These are phyloP conservation scores for Drosophila eugracilis DNA, from an alignment of 1,140 invertebrate genomes.

Conservation along the genomic window DNA sequence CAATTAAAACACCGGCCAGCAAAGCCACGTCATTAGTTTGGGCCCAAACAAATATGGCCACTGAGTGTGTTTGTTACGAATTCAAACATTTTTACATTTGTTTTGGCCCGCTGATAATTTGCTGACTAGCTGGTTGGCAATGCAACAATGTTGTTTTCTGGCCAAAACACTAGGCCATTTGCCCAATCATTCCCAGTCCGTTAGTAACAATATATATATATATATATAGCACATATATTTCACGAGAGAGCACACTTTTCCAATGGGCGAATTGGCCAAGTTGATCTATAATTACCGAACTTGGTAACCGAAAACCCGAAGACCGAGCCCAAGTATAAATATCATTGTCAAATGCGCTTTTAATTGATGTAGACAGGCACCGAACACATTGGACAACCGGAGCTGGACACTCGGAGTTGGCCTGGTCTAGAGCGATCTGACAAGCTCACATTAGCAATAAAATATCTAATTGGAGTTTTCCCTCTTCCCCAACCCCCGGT, in stretches of 20 bases:
- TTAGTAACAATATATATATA: conserved; percentile 3
- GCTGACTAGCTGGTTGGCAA: conserved; percentile 20
- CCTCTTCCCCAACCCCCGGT: neutral
- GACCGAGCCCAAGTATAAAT: conserved; percentile 61
- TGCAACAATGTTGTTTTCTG: conserved; percentile 51
- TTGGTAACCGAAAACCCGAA: conserved; percentile 11
- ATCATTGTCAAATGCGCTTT: conserved; percentile 83
- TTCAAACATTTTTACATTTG: conserved; percentile 79
- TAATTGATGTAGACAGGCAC: conserved; percentile 80
- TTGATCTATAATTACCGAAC: conserved; percentile 39
- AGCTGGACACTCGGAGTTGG: conserved; percentile 68
- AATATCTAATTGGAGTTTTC: conserved; percentile 76
- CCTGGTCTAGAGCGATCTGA: conserved; percentile 51
- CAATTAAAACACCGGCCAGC: conserved; percentile 69
- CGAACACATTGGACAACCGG: conserved; percentile 75
- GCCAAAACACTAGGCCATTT: conserved; percentile 15
- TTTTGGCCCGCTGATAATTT: conserved; percentile 63
- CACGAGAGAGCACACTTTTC: conserved; percentile 28
- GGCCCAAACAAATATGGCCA: conserved; percentile 71
- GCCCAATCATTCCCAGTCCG: conserved; percentile 28
- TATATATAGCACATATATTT: neutral
- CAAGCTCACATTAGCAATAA: conserved; percentile 81
- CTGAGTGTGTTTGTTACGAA: conserved; percentile 75
- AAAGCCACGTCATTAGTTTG: conserved; percentile 76
- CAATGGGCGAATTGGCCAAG: conserved; percentile 4